Evolutionary conservation across 1,140 invertebrate genomes (phyloP).

Genomic region (Orius insidiosus): DNA sequence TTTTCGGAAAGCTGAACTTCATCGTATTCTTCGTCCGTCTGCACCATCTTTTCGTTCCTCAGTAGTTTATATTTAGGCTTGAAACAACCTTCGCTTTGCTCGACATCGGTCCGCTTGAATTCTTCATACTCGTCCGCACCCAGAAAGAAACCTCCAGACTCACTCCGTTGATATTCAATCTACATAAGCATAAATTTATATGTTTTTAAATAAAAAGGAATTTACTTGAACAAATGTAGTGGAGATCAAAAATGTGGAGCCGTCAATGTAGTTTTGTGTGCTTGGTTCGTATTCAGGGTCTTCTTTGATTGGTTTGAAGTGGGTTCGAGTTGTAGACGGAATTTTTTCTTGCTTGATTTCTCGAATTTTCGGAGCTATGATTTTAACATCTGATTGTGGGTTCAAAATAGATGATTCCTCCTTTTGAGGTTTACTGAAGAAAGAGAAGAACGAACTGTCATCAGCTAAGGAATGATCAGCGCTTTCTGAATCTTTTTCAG

Average conservation of each 20-base stretch:
- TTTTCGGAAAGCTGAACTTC: constrained; percentile 15
- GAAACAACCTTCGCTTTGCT: constrained; percentile 24
- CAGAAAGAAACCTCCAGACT: constrained; percentile 25
- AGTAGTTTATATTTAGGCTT: constrained; percentile 34
- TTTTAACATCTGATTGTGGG: constrained; percentile 10
- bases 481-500: constrained; percentile 15
- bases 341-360: constrained; percentile 37
- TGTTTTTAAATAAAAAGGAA: too few relatives aligned
- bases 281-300: constrained; percentile 31
- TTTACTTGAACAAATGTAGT: constrained; percentile 9
- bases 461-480: constrained; percentile 14
- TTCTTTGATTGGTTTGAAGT: constrained; percentile 54
- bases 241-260: constrained; percentile 24
- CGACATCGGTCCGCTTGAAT: constrained; percentile 25
- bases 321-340: constrained; percentile 48
- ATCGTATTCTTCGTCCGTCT: constrained; percentile 31
- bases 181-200: background rate
- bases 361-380: constrained; percentile 14
- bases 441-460: constrained; percentile 16
- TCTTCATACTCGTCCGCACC: constrained; percentile 34
- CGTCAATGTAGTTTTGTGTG: constrained; percentile 34
- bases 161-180: constrained; percentile 24
- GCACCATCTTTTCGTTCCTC: constrained; percentile 36
- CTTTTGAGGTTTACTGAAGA: constrained; percentile 10
- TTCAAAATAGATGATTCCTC: constrained; percentile 11